Evolutionary conservation across 1,140 invertebrate genomes (phyloP).

Genomic region (Apis laboriosa): DNA sequence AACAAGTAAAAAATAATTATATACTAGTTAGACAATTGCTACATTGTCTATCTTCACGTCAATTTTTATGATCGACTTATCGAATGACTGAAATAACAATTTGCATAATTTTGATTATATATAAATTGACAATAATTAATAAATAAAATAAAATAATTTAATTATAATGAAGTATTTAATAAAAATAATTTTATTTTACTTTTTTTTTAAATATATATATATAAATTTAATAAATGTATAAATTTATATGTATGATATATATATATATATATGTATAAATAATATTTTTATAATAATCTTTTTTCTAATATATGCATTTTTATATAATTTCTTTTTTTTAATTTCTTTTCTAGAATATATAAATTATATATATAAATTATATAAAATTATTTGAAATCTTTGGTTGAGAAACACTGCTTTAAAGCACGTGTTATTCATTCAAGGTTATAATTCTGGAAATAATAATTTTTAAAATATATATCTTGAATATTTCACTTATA

Average conservation of each 20-base stretch:
- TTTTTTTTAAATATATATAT: neutral
- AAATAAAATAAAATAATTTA: neutral
- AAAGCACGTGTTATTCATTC: neutral
- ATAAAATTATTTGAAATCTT: neutral
- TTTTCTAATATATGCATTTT: neutral
- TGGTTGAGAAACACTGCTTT: constrained; percentile 7
- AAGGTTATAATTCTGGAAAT: neutral
- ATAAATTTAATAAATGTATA: neutral
- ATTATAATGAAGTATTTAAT: neutral
- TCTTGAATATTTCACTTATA: neutral
- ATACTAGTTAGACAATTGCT: neutral
- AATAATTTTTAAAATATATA: neutral
- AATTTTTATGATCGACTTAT: constrained; percentile 7
- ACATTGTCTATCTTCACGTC: neutral
- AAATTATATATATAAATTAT: neutral
- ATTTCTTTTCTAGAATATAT: neutral
- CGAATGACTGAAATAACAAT: neutral
- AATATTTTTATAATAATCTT: neutral
- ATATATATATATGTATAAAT: neutral
- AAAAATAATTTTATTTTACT: neutral
- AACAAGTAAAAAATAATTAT: neutral
- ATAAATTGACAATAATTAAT: too few species aligned
- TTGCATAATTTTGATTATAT: neutral
- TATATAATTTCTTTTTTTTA: neutral
- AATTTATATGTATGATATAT: too few species aligned